phyloP scores from a whole-genome alignment of 2,797 vertebrate species.

The Notolepis coatsorum region DNA sequence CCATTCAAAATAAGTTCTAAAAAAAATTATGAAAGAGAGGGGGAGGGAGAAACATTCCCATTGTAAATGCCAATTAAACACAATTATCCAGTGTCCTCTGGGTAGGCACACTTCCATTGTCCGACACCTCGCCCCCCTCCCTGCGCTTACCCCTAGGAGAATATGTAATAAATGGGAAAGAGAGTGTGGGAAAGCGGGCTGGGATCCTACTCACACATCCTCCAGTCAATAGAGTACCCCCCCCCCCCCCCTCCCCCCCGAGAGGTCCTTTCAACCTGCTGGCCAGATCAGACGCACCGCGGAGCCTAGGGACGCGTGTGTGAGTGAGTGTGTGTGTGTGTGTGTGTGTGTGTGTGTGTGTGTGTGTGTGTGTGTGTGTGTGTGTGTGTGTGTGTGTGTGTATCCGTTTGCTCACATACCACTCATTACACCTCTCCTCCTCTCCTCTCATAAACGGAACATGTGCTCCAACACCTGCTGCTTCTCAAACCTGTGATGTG shows the following conservation, averaged over 20 bases:
- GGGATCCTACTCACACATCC: slow-evolving; percentile 81
- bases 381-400: not conserved
- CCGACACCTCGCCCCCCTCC: slow-evolving; percentile 40
- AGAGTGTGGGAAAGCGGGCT: slow-evolving; percentile 87
- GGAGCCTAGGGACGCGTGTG: slow-evolving; percentile 42
- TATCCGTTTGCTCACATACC: slow-evolving; percentile 1
- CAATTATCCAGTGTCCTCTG: slow-evolving; percentile 63
- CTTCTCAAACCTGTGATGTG: slow-evolving; percentile 3
- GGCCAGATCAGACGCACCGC: slow-evolving; percentile 58
- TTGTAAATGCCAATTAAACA: slow-evolving; percentile 66
- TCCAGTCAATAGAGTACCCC: slow-evolving; percentile 60
- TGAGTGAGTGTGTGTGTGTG: not conserved
- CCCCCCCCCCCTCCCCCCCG: slow-evolving; percentile 7
- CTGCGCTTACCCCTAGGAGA: slow-evolving; percentile 41
- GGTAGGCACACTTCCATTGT: slow-evolving; percentile 89
- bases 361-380: not conserved
- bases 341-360: slow-evolving; percentile 1
- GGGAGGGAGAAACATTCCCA: slow-evolving; percentile 37
- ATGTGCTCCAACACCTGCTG: slow-evolving; percentile 39
- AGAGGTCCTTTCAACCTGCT: slow-evolving; percentile 59
- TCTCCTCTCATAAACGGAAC: slow-evolving; percentile 1
- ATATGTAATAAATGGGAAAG: slow-evolving; percentile 83
- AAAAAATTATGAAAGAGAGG: no score
- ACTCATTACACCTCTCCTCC: slow-evolving; percentile 3
- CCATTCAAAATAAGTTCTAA: no score